Conservation (phyloP, 1,140 invertebrate genomes). For the Popillia japonica region DNA sequence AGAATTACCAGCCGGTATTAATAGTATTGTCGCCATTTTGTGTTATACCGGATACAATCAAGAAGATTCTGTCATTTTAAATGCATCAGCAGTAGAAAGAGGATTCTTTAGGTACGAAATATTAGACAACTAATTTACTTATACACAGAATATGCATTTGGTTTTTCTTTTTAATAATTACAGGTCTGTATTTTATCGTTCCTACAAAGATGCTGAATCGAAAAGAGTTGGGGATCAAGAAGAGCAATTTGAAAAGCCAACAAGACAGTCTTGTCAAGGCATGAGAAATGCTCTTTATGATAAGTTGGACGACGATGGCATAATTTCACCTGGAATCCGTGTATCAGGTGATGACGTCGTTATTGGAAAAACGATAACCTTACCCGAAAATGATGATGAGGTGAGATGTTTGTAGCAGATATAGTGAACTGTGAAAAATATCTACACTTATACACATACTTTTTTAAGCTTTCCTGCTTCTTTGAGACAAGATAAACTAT, state of each 20-base stretch:
- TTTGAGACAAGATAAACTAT: no score
- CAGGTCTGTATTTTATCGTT: constrained; percentile 96
- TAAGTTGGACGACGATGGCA: constrained; percentile 98
- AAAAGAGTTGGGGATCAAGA: constrained; percentile 95
- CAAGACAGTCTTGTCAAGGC: constrained; percentile 90
- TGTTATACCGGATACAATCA: constrained; percentile 99
- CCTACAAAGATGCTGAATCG: constrained; percentile 96
- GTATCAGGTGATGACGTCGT: constrained; percentile 99
- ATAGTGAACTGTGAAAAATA: no score
- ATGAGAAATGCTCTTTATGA: constrained; percentile 99
- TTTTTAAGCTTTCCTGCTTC: no score
- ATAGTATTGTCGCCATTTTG: constrained; percentile 98
- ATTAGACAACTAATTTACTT: not conserved
- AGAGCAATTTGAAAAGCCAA: constrained; percentile 98
- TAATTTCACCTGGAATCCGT: constrained; percentile 96
- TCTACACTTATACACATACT: no score
- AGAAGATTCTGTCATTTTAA: constrained; percentile 99
- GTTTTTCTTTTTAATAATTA: constrained; percentile 56
- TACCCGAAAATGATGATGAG: constrained; percentile 97
- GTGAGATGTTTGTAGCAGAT: constrained; percentile 56
- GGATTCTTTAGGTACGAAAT: constrained; percentile 92
- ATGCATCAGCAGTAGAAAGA: constrained; percentile 97
- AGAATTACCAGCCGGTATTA: constrained; percentile 95
- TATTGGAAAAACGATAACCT: constrained; percentile 97
- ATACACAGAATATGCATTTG: not conserved